These are phyloP conservation scores for Myotis davidii DNA, from an alignment of 2,113 vertebrate genomes.

Conservation along the genomic window DNA sequence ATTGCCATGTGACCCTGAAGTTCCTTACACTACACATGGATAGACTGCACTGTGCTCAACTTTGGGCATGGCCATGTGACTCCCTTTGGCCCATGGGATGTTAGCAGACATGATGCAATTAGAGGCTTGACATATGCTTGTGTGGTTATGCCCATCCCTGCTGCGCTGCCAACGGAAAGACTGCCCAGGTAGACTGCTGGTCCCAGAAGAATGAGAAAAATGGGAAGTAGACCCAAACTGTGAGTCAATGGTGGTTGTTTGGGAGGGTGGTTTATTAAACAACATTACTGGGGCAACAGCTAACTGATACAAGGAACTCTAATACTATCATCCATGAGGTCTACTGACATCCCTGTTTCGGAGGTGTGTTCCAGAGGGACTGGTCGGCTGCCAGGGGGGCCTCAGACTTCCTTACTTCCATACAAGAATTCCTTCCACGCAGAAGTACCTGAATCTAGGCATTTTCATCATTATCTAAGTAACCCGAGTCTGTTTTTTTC, in stretches of 20 bases:
- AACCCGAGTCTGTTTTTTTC: neutral
- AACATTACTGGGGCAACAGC: neutral
- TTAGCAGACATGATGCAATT: neutral
- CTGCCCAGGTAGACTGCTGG: neutral
- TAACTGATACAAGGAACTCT: neutral
- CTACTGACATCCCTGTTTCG: neutral
- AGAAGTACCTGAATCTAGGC: neutral
- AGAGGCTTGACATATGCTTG: neutral
- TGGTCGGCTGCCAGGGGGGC: neutral
- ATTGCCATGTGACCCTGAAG: neutral
- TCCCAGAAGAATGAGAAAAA: constrained; percentile 7
- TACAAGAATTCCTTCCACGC: neutral
- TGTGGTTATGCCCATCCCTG: neutral
- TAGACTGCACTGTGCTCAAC: neutral
- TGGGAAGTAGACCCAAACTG: neutral
- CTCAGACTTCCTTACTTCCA: neutral
- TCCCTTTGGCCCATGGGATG: neutral
- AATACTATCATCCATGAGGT: neutral
- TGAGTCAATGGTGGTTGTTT: neutral
- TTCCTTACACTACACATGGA: neutral
- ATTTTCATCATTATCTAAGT: neutral
- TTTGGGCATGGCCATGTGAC: neutral
- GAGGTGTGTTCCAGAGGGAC: neutral
- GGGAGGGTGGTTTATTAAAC: neutral
- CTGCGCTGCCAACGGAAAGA: neutral